A percentile compares a stretch with the other conserved stretches of the same genome.
Conservation (phyloP, 1,140 invertebrate genomes). For the Campoletis sonorensis region DNA sequence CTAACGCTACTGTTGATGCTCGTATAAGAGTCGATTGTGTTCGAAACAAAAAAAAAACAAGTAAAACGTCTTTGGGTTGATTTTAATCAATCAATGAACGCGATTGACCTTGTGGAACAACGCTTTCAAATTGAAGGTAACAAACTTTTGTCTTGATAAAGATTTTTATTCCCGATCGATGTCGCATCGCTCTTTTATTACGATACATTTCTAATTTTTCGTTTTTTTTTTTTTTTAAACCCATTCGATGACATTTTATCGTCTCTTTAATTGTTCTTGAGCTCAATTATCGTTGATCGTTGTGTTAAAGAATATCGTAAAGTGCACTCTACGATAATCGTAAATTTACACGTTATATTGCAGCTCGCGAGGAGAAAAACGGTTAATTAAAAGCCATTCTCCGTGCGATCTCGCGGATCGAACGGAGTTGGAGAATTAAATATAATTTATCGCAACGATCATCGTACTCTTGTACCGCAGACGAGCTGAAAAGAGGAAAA, state of each 20-base stretch:
- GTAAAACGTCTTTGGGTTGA: background rate
- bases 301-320: slow-evolving; percentile 22
- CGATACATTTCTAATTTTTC: too few species aligned
- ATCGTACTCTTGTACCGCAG: background rate
- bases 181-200: too few species aligned
- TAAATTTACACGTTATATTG: slow-evolving; percentile 7
- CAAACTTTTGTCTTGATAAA: too few species aligned
- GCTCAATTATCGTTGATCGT: slow-evolving; percentile 16
- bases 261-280: slow-evolving; percentile 2
- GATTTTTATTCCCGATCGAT: background rate
- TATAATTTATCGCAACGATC: slow-evolving; percentile 30
- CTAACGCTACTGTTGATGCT: background rate
- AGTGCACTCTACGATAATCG: slow-evolving; percentile 27
- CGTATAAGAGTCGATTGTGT: background rate
- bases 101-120: too few species aligned
- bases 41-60: background rate
- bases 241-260: background rate
- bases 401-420: slow-evolving; percentile 9
- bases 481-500: background rate
- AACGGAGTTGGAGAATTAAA: slow-evolving; percentile 9
- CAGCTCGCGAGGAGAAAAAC: background rate
- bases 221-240: background rate
- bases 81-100: background rate
- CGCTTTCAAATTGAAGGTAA: too few species aligned
- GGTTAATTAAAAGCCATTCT: slow-evolving; percentile 31